Percentiles rank a stretch among this genome's conserved stretches.
Evolutionary conservation across 2,888 invertebrate species (phyloP).

Genomic region (Aelia acuminata): DNA sequence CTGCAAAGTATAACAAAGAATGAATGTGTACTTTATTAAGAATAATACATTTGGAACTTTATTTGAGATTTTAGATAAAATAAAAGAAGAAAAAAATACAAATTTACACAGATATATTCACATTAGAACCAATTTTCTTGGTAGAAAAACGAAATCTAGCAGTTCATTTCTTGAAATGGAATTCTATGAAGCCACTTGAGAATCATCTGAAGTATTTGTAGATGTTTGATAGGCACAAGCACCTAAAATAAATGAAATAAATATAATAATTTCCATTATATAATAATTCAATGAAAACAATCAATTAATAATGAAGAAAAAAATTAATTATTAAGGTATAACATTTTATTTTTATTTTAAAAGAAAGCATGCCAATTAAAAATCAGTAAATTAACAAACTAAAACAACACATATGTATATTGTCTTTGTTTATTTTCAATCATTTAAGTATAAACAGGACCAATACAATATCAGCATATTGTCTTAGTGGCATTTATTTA

Average conservation of each 20-base stretch:
- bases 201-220: neutral
- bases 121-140: neutral
- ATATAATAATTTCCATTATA: neutral
- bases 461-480: no score
- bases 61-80: neutral
- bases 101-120: neutral
- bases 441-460: no score
- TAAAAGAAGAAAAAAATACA: neutral
- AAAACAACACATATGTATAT: no score
- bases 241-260: neutral
- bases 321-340: no score
- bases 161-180: neutral
- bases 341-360: no score
- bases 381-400: no score
- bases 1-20: neutral
- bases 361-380: no score
- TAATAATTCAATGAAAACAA: neutral
- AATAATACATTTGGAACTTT: neutral
- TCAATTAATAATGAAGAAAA: neutral
- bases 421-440: no score
- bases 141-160: neutral
- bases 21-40: neutral
- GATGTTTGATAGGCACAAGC: neutral
- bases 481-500: no score
- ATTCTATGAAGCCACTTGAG: neutral